Evolutionary conservation across 1,140 invertebrate genomes (phyloP).

Genomic region (Ceratina calcarata): DNA sequence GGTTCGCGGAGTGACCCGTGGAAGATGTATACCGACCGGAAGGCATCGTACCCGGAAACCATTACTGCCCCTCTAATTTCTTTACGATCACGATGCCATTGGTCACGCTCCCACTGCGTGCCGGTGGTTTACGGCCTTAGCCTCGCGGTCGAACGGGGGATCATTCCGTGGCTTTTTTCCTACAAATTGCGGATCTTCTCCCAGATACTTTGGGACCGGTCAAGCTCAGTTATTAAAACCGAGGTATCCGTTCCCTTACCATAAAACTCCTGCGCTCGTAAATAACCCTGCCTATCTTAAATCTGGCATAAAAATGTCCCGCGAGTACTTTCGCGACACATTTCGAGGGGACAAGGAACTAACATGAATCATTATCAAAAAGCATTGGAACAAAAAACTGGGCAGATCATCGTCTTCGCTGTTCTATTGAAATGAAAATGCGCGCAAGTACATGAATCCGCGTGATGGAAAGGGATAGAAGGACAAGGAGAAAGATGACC

Average conservation of each 20-base stretch:
- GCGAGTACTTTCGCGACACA: slow-evolving; percentile 3
- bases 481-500: slow-evolving; percentile 36
- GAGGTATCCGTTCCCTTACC: slow-evolving; percentile 21
- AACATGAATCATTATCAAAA: no score
- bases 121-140: slow-evolving; percentile 68
- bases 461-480: slow-evolving; percentile 16
- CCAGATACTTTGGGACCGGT: neutral
- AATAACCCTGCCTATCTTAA: slow-evolving; percentile 23
- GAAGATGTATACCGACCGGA: slow-evolving; percentile 79
- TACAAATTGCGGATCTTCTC: slow-evolving; percentile 35
- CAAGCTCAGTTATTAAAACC: slow-evolving; percentile 21
- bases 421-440: neutral
- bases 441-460: slow-evolving; percentile 44
- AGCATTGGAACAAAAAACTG: neutral
- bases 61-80: slow-evolving; percentile 80
- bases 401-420: neutral
- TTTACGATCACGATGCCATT: slow-evolving; percentile 79
- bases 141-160: slow-evolving; percentile 27
- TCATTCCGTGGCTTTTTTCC: slow-evolving; percentile 19
- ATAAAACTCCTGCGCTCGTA: slow-evolving; percentile 24
- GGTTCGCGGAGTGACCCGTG: slow-evolving; percentile 45
- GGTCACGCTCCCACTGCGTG: slow-evolving; percentile 73
- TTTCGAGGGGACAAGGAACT: neutral
- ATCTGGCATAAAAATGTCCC: slow-evolving; percentile 25
- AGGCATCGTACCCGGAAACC: slow-evolving; percentile 78